Percentiles rank a stretch among this genome's conserved stretches.
Conservation (phyloP, 1,140 invertebrate species). For the Brachionus paranguensis region DNA sequence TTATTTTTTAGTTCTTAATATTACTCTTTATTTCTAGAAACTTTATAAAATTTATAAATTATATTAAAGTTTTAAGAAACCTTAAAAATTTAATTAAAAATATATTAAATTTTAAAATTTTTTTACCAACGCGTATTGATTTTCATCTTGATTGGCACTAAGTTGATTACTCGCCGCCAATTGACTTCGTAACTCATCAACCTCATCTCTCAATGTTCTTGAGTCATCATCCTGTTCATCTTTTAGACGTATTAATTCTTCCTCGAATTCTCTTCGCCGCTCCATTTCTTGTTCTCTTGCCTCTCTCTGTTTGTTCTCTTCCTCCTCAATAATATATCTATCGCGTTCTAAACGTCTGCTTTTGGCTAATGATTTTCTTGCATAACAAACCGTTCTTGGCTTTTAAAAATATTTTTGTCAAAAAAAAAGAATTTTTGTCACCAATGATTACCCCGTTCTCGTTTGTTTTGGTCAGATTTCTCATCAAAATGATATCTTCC, state of each 20-base stretch:
- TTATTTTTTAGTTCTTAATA: too few species aligned
- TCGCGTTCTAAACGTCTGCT: not conserved
- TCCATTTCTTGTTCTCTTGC: not conserved
- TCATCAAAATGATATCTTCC: constrained; percentile 22
- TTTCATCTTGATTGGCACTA: not conserved
- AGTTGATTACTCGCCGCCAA: not conserved
- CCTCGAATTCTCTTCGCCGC: not conserved
- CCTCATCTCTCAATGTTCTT: not conserved
- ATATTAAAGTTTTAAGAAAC: not conserved
- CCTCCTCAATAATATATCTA: constrained; percentile 2
- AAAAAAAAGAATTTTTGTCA: not conserved
- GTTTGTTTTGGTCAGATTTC: not conserved
- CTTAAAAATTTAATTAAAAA: not conserved
- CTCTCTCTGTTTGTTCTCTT: not conserved
- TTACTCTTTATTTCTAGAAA: too few species aligned
- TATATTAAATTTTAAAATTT: not conserved
- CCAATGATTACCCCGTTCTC: not conserved
- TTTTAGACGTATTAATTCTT: not conserved
- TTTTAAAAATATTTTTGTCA: not conserved
- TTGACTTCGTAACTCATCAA: not conserved
- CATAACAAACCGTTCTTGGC: not conserved
- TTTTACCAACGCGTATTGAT: not conserved
- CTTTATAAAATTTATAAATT: too few species aligned
- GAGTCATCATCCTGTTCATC: not conserved
- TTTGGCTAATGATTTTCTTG: not conserved